phyloP scores from a whole-genome alignment of 2,113 vertebrate genomes.

The Pseudopipra pipra region DNA sequence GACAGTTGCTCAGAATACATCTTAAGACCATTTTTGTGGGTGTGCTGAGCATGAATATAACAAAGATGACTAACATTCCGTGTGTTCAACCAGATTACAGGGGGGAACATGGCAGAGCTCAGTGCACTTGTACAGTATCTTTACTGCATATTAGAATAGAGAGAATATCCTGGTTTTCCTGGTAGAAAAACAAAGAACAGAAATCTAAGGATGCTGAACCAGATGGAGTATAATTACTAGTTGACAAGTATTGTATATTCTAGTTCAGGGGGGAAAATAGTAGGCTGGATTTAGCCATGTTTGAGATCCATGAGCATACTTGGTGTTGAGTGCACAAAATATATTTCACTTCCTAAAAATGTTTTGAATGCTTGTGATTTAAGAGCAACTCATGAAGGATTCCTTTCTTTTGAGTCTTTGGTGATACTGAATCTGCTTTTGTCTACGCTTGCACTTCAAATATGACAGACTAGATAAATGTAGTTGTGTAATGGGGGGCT shows the following conservation, averaged over 20 bases:
- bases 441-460: neutral
- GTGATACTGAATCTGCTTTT: neutral
- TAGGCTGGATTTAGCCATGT: neutral
- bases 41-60: neutral
- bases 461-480: neutral
- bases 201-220: neutral
- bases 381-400: neutral
- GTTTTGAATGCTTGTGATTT: neutral
- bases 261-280: neutral
- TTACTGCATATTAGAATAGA: neutral
- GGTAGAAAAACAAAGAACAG: neutral
- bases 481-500: neutral
- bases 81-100: neutral
- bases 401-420: neutral
- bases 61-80: neutral
- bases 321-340: neutral
- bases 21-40: neutral
- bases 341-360: neutral
- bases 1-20: neutral
- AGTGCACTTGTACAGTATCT: neutral
- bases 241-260: neutral
- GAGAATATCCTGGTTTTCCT: neutral
- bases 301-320: neutral
- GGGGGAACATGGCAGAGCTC: neutral
- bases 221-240: neutral